Base-by-base conservation (phyloP, 2,797 vertebrate species). In the Pygocentrus nattereri region DNA sequence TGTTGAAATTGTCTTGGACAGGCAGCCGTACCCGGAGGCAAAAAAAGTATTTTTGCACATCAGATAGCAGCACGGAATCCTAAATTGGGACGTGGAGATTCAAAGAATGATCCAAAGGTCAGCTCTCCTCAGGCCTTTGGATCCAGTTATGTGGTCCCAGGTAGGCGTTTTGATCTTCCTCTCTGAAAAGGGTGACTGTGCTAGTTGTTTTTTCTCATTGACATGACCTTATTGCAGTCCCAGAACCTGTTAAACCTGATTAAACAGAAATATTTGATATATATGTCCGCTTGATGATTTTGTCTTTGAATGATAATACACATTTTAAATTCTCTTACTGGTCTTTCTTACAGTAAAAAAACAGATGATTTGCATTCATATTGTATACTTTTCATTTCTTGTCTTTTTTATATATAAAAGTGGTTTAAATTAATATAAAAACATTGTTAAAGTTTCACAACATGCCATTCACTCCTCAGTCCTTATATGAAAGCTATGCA, bases 41-140 rank as follows among this genome's bases (percentile, higher is more conserved):
- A 90, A 87, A 97, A 91, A 91, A 99, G 98, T 82, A 97, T 99
- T 90, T 99, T 99, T 93, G 97, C 98, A 19, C 94, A 94, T 78
- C 97, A 99, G 88, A 95, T 98, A 88, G 97, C 96, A 87, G 95
- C 95, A 21, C 96, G 95, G 88, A 96, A 91, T 82, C 84, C 90
- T 1, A 90, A 92, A 79, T 94, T 95, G 74, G 88, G 80, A 68
- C 86, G 81, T 27, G 25, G 61, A 4, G 65, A 74, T 0, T 74
- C 82, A 65, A 49, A 74, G 31, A 74, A 70, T 41, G 23, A 80
- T 59, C 49, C 88, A 76, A 65, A 71, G 81, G 27, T 68, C 62
- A 68, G 78, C 71, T 21, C 23, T 71, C 12, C 21, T 58, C 87
- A 58, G 41, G 76, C 25, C 25, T 65, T 74, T 72, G 72, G 69